Conservation (phyloP, 2,888 invertebrate genomes). For the Ernsta delagoae region DNA sequence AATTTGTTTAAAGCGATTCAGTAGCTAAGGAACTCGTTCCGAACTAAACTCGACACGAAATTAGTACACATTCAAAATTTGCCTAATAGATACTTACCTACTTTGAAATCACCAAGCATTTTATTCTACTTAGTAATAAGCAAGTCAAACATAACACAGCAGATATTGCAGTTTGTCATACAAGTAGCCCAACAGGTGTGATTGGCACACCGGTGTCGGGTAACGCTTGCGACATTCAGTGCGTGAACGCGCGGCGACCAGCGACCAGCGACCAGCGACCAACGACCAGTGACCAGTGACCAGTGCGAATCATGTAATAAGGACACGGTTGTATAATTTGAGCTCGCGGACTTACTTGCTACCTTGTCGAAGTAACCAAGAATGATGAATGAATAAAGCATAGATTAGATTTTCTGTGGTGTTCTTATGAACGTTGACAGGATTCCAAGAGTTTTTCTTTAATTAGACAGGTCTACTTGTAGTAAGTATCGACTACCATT, state of each 20-base stretch:
- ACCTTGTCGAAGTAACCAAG: conserved; percentile 43
- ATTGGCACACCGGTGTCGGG: conserved; percentile 57
- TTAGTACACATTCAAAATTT: too few relatives aligned
- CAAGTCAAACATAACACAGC: conserved; percentile 30
- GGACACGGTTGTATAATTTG: conserved; percentile 55
- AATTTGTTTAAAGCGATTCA: too few relatives aligned
- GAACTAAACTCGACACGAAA: too few relatives aligned
- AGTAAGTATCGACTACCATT: too few relatives aligned
- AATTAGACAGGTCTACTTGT: too few relatives aligned
- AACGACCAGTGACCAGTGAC: conserved; percentile 40
- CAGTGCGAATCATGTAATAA: conserved; percentile 52
- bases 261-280: conserved; percentile 41
- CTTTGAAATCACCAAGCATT: too few relatives aligned
- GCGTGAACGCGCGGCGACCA: conserved; percentile 38
- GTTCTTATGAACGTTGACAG: background rate
- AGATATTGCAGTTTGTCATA: conserved; percentile 48
- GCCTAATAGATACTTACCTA: too few relatives aligned
- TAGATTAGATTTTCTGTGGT: background rate
- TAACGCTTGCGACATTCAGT: conserved; percentile 53
- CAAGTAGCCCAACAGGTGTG: conserved; percentile 54
- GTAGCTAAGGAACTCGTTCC: too few relatives aligned
- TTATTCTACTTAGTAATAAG: too few relatives aligned
- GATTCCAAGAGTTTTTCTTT: too few relatives aligned
- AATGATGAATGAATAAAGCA: background rate
- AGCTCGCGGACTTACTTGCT: conserved; percentile 32